Conservation (phyloP, 2,113 vertebrate genomes). For the Indri indri region DNA sequence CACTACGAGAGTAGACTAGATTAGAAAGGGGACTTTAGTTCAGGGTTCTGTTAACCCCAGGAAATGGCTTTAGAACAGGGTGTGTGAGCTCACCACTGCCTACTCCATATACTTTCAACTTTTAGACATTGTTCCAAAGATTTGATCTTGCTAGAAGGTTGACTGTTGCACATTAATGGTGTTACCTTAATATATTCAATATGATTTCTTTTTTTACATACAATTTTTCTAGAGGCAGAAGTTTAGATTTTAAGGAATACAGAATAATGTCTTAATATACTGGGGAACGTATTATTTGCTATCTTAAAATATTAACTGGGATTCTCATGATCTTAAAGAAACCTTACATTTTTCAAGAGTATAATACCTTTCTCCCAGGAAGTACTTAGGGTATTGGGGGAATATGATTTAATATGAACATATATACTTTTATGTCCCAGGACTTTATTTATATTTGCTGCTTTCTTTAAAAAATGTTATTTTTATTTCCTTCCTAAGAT, state of each 20-base stretch:
- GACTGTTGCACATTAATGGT: neutral
- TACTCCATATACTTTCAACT: neutral
- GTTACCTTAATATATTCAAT: neutral
- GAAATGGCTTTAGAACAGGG: neutral
- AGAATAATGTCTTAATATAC: neutral
- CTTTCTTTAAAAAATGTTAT: neutral
- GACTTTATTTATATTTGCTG: neutral
- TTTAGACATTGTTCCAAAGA: neutral
- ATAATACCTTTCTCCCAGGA: neutral
- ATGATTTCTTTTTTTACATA: neutral
- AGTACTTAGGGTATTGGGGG: neutral
- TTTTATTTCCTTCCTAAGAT: neutral
- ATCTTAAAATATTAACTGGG: neutral
- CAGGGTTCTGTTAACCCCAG: neutral
- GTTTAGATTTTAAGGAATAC: neutral
- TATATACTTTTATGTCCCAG: neutral
- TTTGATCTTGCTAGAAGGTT: neutral
- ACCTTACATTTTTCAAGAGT: neutral
- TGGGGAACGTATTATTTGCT: neutral
- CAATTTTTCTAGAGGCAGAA: neutral
- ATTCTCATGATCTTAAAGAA: neutral
- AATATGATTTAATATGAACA: neutral
- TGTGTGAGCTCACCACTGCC: rapidly evolving
- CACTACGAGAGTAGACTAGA: neutral
- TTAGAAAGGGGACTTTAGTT: neutral